Evolutionary conservation across 2,888 invertebrate genomes (phyloP).

Genomic region (Agrypnus murinus): DNA sequence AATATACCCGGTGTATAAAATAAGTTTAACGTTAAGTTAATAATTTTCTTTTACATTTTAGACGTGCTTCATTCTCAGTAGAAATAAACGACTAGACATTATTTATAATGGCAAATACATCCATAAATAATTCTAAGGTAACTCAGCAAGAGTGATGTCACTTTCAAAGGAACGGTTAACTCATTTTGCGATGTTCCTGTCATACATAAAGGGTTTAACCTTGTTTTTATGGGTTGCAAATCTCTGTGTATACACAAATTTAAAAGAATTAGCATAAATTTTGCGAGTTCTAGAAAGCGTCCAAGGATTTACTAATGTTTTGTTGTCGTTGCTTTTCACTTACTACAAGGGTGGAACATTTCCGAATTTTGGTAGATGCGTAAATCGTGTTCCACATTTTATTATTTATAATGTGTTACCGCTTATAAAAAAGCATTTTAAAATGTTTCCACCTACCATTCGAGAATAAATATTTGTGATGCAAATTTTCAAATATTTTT

Average conservation of each 20-base stretch:
- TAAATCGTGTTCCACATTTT: background rate
- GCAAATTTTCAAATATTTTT: constrained; percentile 65
- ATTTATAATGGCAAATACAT: constrained; percentile 56
- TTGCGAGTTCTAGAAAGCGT: background rate
- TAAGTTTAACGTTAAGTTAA: constrained; percentile 24
- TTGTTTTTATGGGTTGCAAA: constrained; percentile 54
- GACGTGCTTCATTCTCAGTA: constrained; percentile 44
- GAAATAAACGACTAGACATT: constrained; percentile 53
- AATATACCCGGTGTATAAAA: no score
- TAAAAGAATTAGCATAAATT: constrained; percentile 30
- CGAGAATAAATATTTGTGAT: constrained; percentile 62
- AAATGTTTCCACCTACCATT: constrained; percentile 29
- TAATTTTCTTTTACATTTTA: constrained; percentile 50
- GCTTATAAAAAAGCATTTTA: constrained; percentile 1
- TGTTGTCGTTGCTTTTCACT: constrained; percentile 6
- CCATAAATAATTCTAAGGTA: constrained; percentile 58
- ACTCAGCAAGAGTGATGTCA: constrained; percentile 49
- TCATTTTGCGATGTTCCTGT: constrained; percentile 29
- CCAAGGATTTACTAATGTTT: background rate
- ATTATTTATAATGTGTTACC: constrained; percentile 27
- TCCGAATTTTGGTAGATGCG: background rate
- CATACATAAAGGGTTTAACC: constrained; percentile 54
- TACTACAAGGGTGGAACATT: constrained; percentile 3
- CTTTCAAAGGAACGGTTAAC: constrained; percentile 44
- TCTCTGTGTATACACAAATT: constrained; percentile 40